Evolutionary conservation across 2,888 invertebrate species (phyloP), one percentile per base, ranked within the genome.

Genomic region (Stictocephala bisonia): DNA sequence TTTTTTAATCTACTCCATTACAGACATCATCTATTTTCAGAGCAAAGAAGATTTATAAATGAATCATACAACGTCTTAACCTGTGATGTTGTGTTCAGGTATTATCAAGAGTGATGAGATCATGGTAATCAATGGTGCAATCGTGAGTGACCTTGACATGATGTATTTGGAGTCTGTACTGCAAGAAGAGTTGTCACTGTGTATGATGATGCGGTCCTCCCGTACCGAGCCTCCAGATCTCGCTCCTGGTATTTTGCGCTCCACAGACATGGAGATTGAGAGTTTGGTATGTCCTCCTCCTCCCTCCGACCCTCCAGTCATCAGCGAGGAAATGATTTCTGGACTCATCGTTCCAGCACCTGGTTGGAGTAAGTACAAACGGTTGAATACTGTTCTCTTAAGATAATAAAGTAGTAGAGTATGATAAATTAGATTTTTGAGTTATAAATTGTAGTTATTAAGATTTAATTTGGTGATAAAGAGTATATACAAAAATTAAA

Each of bases 111-210:
- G 97, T 82, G 98, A 98, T 86, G 98, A 98, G 88, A 97, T 98
- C 85, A 95, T 98, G 93, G 96, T 98, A 85, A 97, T 98, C 87
- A 98, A 98, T 88, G 96, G 97, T 79, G 96, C 97, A 81, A 95
- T 97, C 85, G 97, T 98, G 80, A 95, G 96, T 82, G 97, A 98
- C 87, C 89, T 98, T 86, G 98, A 98, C 89, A 98, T 98, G 97
- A 97, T 98, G 94, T 97, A 96, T 88, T 90, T 98, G 84, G 98
- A 98, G 86, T 95, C 95, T 83, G 94, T 97, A 77, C 89, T 98
- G 80, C 97, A 97, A 85, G 97, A 97, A 85, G 96, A 96, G 83
- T 90, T 94, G 77, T 92, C 94, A 58, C 89, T 98, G 76, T 95
- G 95, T 87, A 95, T 98, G 92, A 97, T 97, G 93, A 95, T 98